phyloP scores from a whole-genome alignment of 2,888 invertebrate species.

The Diarsia brunnea region DNA sequence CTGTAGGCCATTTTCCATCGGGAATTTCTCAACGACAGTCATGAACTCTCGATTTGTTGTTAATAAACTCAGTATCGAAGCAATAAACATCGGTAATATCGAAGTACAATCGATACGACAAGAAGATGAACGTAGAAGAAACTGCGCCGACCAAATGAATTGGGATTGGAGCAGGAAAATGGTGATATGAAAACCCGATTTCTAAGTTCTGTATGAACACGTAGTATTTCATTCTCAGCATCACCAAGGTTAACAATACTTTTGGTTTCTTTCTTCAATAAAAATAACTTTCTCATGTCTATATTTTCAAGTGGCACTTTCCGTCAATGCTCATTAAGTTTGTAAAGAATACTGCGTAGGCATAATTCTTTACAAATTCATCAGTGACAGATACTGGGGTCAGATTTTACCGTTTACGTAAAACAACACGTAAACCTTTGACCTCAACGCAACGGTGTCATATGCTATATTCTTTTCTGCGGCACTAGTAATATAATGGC shows the following conservation, averaged over 20 bases:
- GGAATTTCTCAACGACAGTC: too few species aligned
- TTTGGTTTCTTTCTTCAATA: background rate
- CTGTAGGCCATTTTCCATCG: too few species aligned
- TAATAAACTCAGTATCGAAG: too few species aligned
- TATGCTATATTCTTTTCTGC: background rate
- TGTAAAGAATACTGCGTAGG: slow-evolving; percentile 1
- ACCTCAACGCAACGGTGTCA: slow-evolving; percentile 21
- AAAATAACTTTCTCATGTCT: slow-evolving; percentile 10
- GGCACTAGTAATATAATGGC: slow-evolving; percentile 1
- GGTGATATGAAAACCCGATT: background rate
- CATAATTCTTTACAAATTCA: slow-evolving; percentile 1
- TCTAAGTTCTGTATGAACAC: background rate
- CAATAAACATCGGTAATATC: too few species aligned
- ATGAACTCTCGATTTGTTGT: too few species aligned
- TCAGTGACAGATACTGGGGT: slow-evolving; percentile 27
- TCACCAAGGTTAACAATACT: background rate
- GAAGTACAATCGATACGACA: too few species aligned
- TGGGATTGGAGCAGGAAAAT: background rate
- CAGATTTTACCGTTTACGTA: slow-evolving; percentile 34
- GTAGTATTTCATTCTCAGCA: background rate
- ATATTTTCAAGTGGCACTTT: slow-evolving; percentile 13
- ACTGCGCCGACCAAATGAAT: background rate
- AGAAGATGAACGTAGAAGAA: too few species aligned
- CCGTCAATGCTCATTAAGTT: slow-evolving; percentile 22
- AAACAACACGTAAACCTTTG: slow-evolving; percentile 7